These are phyloP conservation scores for Plestiodon gilberti DNA, from an alignment of 2,113 vertebrate genomes.

Conservation along the genomic window DNA sequence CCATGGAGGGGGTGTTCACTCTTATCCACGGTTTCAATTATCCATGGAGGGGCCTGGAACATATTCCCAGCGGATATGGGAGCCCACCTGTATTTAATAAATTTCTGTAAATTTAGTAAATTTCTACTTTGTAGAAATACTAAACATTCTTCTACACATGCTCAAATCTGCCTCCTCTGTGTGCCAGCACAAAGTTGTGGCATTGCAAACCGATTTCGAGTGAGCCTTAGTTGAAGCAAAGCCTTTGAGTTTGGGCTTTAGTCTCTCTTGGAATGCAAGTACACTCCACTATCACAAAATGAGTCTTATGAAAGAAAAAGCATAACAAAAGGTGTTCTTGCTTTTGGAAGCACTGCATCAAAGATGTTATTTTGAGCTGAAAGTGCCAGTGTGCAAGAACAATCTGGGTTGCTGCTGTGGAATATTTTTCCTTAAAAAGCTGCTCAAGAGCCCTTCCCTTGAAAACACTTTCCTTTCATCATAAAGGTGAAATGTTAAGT, in stretches of 20 bases:
- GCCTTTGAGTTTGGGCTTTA: background rate
- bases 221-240: background rate
- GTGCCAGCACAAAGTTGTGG: background rate
- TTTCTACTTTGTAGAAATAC: too few species aligned
- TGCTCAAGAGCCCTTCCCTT: conserved; percentile 9
- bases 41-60: too few species aligned
- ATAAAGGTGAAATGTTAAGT: background rate
- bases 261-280: background rate
- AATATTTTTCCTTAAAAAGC: background rate
- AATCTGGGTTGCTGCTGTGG: conserved; percentile 10
- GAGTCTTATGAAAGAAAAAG: background rate
- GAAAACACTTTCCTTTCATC: conserved; percentile 5
- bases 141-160: too few species aligned
- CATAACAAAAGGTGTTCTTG: background rate
- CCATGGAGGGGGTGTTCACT: too few species aligned
- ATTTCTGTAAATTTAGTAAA: too few species aligned
- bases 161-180: background rate
- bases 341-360: conserved; percentile 39
- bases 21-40: too few species aligned
- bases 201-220: background rate
- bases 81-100: too few species aligned
- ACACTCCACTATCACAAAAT: background rate
- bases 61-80: too few species aligned
- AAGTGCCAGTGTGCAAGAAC: conserved; percentile 22
- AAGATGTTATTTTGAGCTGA: conserved; percentile 42